Conservation (phyloP, 1,140 invertebrate species). For the Drosophila mayri region DNA sequence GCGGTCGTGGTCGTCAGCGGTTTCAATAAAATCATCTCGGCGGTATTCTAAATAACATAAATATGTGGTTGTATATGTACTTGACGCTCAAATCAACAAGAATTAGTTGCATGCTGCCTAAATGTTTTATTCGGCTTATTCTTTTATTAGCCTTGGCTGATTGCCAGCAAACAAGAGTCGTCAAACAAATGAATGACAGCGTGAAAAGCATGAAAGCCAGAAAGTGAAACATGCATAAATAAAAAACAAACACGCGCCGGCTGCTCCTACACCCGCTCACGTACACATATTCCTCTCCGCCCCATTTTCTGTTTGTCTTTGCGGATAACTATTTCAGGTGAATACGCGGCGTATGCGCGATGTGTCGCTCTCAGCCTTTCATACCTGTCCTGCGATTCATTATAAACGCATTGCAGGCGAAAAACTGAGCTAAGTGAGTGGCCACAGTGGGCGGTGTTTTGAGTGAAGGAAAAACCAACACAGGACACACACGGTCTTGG, state of each 20-base stretch:
- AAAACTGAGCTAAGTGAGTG: slow-evolving; percentile 44
- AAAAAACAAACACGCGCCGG: slow-evolving; percentile 39
- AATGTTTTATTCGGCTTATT: slow-evolving; percentile 37
- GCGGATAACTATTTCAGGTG: slow-evolving; percentile 21
- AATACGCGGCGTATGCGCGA: slow-evolving; percentile 52
- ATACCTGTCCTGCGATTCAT: slow-evolving; percentile 40
- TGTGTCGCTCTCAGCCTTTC: slow-evolving; percentile 20
- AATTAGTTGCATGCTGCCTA: slow-evolving; percentile 25
- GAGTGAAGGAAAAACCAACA: slow-evolving; percentile 12
- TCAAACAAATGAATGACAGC: slow-evolving; percentile 51
- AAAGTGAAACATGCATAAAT: slow-evolving; percentile 37
- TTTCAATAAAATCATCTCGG: background rate
- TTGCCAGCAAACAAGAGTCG: slow-evolving; percentile 62
- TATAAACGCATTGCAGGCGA: slow-evolving; percentile 43
- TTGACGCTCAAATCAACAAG: slow-evolving; percentile 15
- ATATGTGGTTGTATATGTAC: background rate
- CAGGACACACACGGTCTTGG: slow-evolving; percentile 4
- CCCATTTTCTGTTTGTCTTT: slow-evolving; percentile 17
- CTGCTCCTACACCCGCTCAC: slow-evolving; percentile 3
- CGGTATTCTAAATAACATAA: slow-evolving; percentile 1
- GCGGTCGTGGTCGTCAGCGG: background rate
- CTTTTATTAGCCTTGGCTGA: slow-evolving; percentile 57
- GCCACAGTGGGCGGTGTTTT: slow-evolving; percentile 9
- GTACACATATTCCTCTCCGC: background rate
- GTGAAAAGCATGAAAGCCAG: slow-evolving; percentile 33